Evolutionary conservation across 2,888 invertebrate species (phyloP).

Genomic region (Melinopterus prodromus): DNA sequence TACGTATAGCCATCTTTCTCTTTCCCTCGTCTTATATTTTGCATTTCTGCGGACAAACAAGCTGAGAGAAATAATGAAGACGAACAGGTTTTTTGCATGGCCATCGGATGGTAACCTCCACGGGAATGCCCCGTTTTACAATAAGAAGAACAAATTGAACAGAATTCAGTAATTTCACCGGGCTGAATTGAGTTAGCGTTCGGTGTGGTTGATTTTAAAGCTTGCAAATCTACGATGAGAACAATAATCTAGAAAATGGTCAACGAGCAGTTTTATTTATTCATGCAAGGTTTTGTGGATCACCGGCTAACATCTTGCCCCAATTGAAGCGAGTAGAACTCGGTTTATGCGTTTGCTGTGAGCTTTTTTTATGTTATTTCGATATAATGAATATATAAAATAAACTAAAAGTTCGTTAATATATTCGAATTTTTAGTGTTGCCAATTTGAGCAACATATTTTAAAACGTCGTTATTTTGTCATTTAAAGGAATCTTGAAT

Average conservation of each 20-base stretch:
- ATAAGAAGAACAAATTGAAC: not conserved
- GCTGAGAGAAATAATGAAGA: not conserved
- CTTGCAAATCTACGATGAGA: not conserved
- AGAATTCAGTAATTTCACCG: not conserved
- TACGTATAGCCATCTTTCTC: too few species aligned
- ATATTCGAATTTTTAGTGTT: too few species aligned
- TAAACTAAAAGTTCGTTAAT: too few species aligned
- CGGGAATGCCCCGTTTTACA: not conserved
- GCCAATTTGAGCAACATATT: too few species aligned
- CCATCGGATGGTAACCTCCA: not conserved
- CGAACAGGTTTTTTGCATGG: not conserved
- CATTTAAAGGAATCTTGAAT: too few species aligned
- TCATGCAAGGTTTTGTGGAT: not conserved
- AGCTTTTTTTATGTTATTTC: too few species aligned
- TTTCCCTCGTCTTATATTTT: not conserved
- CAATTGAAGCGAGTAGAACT: not conserved
- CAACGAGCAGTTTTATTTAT: not conserved
- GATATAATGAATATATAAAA: too few species aligned
- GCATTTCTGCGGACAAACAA: not conserved
- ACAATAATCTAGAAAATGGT: not conserved
- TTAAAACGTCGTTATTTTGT: too few species aligned
- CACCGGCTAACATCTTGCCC: not conserved
- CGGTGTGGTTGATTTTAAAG: not conserved
- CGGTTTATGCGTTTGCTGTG: not conserved
- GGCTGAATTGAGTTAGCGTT: too few species aligned